phyloP scores from a whole-genome alignment of 2,113 vertebrate species.

The Panurus biarmicus region DNA sequence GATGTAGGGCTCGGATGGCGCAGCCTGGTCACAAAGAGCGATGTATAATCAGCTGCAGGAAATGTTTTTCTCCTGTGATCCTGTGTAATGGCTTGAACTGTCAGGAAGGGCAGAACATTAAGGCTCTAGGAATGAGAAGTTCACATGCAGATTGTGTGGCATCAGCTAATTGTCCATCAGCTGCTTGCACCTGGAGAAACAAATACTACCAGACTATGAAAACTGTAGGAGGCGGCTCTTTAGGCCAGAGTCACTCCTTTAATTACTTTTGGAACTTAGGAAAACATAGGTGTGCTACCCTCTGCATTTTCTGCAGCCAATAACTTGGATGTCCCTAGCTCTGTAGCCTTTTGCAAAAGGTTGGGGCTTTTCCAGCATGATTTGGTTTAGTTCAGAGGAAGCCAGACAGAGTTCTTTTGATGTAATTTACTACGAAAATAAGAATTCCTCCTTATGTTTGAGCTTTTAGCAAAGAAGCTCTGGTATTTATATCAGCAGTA shows the following conservation, averaged over 20 bases:
- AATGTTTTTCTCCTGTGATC: constrained; percentile 34
- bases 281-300: background rate
- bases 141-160: background rate
- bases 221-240: background rate
- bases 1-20: background rate
- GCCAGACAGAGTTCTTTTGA: background rate
- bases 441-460: background rate
- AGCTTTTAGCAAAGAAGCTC: no score
- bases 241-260: background rate
- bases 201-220: background rate
- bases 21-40: background rate
- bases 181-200: background rate
- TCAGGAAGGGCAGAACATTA: background rate
- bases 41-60: constrained; percentile 32
- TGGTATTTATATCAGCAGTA: background rate
- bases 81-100: background rate
- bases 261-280: background rate
- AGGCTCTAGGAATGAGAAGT: background rate
- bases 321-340: background rate
- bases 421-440: background rate
- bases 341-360: background rate
- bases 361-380: background rate
- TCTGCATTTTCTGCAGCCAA: background rate
- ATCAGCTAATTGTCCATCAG: background rate
- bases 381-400: background rate